phyloP scores from a whole-genome alignment of 2,797 vertebrate species.

The Thaleichthys pacificus region DNA sequence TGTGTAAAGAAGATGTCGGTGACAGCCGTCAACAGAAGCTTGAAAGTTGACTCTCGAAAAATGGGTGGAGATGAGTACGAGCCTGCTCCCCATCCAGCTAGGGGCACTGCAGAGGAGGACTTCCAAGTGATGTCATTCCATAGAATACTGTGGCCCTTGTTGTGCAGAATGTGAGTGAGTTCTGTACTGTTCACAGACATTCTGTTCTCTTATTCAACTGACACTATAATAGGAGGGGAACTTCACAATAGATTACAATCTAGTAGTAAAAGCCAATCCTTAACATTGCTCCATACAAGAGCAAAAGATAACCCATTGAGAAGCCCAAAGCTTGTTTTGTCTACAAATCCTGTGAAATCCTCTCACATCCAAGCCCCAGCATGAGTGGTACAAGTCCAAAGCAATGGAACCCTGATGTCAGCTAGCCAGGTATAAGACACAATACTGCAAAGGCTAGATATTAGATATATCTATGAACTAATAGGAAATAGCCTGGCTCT shows the following conservation, averaged over 20 bases:
- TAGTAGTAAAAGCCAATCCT: constrained; percentile 31
- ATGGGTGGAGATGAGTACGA: constrained; percentile 15
- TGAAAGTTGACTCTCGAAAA: constrained; percentile 16
- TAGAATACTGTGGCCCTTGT: constrained; percentile 66
- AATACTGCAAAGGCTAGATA: constrained; percentile 22
- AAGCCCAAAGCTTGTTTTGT: constrained; percentile 69
- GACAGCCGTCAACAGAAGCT: constrained; percentile 53
- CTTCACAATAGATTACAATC: constrained; percentile 34
- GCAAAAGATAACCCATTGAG: constrained; percentile 47
- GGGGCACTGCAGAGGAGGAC: constrained; percentile 34
- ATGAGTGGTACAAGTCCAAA: constrained; percentile 49
- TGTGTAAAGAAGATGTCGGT: constrained; percentile 43
- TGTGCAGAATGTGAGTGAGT: constrained; percentile 15
- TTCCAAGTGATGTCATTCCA: constrained; percentile 62
- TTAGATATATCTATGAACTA: constrained; percentile 42
- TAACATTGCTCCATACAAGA: constrained; percentile 35
- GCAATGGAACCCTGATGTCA: constrained; percentile 50
- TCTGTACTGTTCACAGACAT: constrained; percentile 17
- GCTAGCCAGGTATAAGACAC: constrained; percentile 42
- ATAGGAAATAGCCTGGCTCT: background rate
- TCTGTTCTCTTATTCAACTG: constrained; percentile 21
- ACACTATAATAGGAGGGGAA: constrained; percentile 27
- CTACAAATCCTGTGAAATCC: constrained; percentile 62
- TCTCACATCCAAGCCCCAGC: constrained; percentile 45
- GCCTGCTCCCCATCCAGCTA: constrained; percentile 15